Conservation (phyloP, 2,797 vertebrate genomes). For the Margarornis squamiger region DNA sequence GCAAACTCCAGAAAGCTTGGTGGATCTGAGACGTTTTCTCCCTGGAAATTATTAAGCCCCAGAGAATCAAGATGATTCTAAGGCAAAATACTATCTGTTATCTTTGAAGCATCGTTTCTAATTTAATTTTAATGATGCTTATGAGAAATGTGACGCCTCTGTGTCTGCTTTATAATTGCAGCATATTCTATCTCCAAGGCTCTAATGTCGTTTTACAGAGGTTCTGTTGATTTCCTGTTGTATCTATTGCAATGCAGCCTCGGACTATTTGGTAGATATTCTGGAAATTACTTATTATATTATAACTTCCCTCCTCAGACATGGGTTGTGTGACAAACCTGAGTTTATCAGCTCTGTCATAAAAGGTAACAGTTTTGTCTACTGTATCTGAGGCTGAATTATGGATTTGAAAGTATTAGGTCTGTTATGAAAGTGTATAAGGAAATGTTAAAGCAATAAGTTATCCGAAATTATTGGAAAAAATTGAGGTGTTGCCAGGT, state of each 20-base stretch:
- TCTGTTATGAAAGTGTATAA: neutral
- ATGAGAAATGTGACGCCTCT: slow-evolving; percentile 12
- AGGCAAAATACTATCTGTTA: slow-evolving; percentile 15
- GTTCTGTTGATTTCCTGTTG: slow-evolving; percentile 11
- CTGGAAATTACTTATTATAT: slow-evolving; percentile 10
- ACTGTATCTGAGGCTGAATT: neutral
- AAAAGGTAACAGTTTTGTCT: slow-evolving; percentile 7
- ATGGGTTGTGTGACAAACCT: neutral
- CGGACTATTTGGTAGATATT: neutral
- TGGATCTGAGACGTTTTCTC: neutral
- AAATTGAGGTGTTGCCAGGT: neutral
- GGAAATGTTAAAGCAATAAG: neutral
- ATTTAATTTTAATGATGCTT: slow-evolving; percentile 49
- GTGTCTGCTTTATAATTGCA: slow-evolving; percentile 32
- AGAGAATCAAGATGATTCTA: slow-evolving; percentile 8
- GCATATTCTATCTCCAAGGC: neutral
- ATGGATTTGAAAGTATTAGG: neutral
- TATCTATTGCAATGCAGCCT: neutral
- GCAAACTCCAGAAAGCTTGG: neutral
- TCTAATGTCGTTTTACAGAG: neutral
- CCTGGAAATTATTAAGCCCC: neutral
- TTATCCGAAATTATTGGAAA: neutral
- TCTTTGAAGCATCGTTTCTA: slow-evolving; percentile 12
- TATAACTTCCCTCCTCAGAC: neutral
- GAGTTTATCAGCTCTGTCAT: neutral